These are phyloP conservation scores for Aleadryas rufinucha DNA, from an alignment of 2,113 vertebrate genomes.

Conservation along the genomic window DNA sequence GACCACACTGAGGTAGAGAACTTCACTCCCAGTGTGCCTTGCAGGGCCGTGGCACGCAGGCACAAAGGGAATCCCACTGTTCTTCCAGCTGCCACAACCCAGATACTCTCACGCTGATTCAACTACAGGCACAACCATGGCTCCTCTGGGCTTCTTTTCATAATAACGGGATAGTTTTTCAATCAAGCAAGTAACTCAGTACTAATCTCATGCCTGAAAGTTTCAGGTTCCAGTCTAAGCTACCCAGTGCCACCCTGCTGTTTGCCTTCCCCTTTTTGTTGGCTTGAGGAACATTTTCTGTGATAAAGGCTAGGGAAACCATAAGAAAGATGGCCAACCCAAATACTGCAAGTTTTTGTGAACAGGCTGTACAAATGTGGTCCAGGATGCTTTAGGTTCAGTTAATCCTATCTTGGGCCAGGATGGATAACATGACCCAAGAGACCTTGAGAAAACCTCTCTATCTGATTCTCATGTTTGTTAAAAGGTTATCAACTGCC, in stretches of 20 bases:
- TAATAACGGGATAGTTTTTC: background rate
- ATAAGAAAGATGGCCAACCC: background rate
- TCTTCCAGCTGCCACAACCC: background rate
- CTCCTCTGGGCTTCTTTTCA: background rate
- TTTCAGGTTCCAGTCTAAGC: background rate
- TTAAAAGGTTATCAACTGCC: background rate
- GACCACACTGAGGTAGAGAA: background rate
- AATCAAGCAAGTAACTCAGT: background rate
- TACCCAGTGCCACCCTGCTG: background rate
- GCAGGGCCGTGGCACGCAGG: accelerated
- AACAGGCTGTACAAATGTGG: background rate
- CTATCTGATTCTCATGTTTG: background rate
- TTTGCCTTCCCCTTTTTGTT: background rate
- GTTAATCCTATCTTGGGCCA: background rate
- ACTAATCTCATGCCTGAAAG: background rate
- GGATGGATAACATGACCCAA: background rate
- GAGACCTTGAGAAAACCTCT: background rate
- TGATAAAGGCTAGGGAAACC: background rate
- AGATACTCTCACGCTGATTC: background rate
- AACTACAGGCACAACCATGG: background rate
- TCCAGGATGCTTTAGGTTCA: background rate
- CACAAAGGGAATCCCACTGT: accelerated
- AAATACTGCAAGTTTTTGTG: background rate
- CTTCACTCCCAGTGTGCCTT: accelerated
- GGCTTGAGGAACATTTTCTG: background rate